Conservation (phyloP, 2,888 invertebrate genomes). For the Leptopilina syphax region DNA sequence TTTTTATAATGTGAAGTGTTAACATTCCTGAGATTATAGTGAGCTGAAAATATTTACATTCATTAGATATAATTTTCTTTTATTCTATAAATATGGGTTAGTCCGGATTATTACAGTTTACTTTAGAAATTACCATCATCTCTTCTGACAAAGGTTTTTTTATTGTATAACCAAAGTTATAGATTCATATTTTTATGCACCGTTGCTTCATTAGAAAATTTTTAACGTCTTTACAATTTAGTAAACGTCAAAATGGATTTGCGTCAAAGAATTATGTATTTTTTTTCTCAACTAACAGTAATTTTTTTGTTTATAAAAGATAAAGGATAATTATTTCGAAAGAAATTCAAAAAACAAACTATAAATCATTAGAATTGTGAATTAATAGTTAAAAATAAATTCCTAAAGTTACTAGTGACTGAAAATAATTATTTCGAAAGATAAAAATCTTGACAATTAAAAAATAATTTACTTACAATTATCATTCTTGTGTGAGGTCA, state of each 20-base stretch:
- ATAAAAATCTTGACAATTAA: not conserved
- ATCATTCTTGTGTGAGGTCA: too few species aligned
- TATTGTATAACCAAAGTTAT: not conserved
- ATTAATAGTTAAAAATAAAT: not conserved
- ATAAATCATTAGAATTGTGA: not conserved
- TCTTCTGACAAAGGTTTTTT: not conserved
- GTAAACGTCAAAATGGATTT: not conserved
- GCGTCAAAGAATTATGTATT: not conserved
- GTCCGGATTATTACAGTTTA: too few species aligned
- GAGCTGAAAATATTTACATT: not conserved
- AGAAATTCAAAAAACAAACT: not conserved
- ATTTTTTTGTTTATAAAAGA: not conserved
- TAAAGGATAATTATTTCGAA: not conserved
- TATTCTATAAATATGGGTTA: too few species aligned
- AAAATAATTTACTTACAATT: not conserved
- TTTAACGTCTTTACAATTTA: not conserved
- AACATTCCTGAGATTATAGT: too few species aligned
- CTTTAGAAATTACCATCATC: not conserved
- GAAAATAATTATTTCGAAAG: too few species aligned
- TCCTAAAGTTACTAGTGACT: not conserved
- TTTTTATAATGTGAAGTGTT: too few species aligned
- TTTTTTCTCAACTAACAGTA: not conserved
- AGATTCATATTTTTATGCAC: too few species aligned
- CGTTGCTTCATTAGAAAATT: not conserved
- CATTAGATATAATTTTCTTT: not conserved